Percentiles rank a stretch among this genome's conserved stretches.
Conservation (phyloP, 37 sponge, comb jelly and placozoan species). For the Chondrosia reniformis region DNA sequence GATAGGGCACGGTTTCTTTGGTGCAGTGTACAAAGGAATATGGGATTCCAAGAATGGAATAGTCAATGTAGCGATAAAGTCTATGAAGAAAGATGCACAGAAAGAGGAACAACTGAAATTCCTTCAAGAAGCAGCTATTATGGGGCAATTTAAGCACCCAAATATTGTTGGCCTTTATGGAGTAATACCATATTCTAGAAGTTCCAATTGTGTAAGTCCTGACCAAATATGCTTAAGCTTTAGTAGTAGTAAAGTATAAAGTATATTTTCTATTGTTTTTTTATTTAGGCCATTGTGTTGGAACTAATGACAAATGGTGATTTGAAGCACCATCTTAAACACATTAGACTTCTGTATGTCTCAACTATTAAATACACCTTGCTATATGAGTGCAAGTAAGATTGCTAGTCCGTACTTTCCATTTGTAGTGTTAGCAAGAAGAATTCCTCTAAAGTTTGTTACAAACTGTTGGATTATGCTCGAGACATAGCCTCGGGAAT, state of each 20-base stretch:
- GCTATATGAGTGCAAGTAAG: too few relatives aligned
- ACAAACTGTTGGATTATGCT: slow-evolving; percentile 6
- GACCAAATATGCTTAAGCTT: not conserved
- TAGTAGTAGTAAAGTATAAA: too few relatives aligned
- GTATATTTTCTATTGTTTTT: not conserved
- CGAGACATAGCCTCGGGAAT: slow-evolving; percentile 17
- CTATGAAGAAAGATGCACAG: not conserved
- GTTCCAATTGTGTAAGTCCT: not conserved
- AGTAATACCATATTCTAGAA: not conserved
- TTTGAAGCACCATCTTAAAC: slow-evolving; percentile 4
- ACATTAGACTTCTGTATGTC: too few relatives aligned
- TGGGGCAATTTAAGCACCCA: slow-evolving; percentile 18
- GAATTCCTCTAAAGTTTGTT: not conserved
- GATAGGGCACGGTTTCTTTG: slow-evolving; percentile 16
- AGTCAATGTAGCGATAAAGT: not conserved
- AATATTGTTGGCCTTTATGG: not conserved
- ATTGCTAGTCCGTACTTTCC: too few relatives aligned
- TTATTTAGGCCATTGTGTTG: not conserved
- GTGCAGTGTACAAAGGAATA: not conserved
- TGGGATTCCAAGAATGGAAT: not conserved
- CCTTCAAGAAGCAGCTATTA: slow-evolving; percentile 14
- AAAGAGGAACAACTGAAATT: slow-evolving; percentile 1
- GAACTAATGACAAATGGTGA: slow-evolving; percentile 9
- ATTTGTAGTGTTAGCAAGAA: not conserved
- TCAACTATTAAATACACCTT: too few relatives aligned